These are phyloP conservation scores for Clanis bilineata DNA, from an alignment of 2,888 invertebrate genomes.

Conservation along the genomic window DNA sequence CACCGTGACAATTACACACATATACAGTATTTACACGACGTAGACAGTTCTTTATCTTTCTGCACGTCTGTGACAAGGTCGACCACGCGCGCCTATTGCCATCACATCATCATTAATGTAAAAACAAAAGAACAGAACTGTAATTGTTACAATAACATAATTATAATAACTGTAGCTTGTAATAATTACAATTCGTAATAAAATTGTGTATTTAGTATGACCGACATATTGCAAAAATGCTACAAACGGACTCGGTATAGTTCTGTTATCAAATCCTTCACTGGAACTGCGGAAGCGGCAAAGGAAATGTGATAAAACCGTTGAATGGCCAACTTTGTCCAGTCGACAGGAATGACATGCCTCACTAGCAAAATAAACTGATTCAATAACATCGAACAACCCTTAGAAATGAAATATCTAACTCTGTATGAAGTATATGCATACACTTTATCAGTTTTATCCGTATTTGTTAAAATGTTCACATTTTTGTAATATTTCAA, in stretches of 20 bases:
- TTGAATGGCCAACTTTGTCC: conserved; percentile 59
- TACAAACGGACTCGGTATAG: conserved; percentile 36
- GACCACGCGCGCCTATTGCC: conserved; percentile 28
- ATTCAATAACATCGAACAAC: not conserved
- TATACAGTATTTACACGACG: conserved; percentile 42
- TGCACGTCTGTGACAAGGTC: conserved; percentile 57
- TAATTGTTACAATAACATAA: not conserved
- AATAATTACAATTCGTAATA: not conserved
- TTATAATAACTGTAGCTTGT: not conserved
- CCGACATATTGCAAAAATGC: conserved; percentile 4
- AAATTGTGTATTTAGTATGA: not conserved
- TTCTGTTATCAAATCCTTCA: conserved; percentile 58
- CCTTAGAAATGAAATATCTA: not conserved
- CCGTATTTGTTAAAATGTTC: too few relatives aligned
- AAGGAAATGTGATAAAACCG: conserved; percentile 73
- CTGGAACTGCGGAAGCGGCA: conserved; percentile 62
- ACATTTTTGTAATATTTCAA: not conserved
- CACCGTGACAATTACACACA: conserved; percentile 67
- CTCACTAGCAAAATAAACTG: conserved; percentile 19
- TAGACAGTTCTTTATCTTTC: conserved; percentile 66
- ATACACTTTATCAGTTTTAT: too few relatives aligned
- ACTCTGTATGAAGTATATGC: too few relatives aligned
- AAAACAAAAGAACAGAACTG: not conserved
- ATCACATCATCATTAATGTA: conserved; percentile 8
- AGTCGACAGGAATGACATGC: not conserved